Evolutionary conservation across 2,888 invertebrate species (phyloP).

Genomic region (Cheilosia scutellata): DNA sequence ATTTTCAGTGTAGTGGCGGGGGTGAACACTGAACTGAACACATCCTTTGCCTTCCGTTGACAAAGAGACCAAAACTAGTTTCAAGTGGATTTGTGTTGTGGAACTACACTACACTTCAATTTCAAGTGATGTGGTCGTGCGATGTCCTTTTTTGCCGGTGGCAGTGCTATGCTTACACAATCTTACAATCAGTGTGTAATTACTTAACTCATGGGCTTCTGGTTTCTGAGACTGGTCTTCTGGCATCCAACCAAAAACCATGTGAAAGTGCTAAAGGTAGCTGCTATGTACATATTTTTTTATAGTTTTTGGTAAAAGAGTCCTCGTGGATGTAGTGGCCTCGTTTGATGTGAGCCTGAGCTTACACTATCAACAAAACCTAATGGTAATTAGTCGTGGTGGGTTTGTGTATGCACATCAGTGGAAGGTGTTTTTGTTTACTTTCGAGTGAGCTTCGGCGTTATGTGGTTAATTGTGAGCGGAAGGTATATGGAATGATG

Average conservation of each 20-base stretch:
- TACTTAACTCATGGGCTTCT: conserved; percentile 66
- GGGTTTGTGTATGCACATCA: background rate
- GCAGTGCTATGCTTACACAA: conserved; percentile 38
- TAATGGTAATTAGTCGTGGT: conserved; percentile 61
- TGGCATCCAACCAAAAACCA: conserved; percentile 58
- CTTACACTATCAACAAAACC: conserved; percentile 33
- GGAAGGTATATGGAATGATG: conserved; percentile 10
- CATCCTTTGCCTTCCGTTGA: conserved; percentile 19
- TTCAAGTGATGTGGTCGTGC: conserved; percentile 53
- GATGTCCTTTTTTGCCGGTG: conserved; percentile 45
- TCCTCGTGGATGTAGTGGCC: conserved; percentile 23
- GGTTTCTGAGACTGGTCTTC: background rate
- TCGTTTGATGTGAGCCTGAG: conserved; percentile 26
- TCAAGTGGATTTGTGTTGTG: conserved; percentile 48
- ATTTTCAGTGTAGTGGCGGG: no score
- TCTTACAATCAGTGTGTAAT: conserved; percentile 67
- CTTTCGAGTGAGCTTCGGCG: conserved; percentile 48
- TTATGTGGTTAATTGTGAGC: conserved; percentile 45
- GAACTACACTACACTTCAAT: conserved; percentile 48
- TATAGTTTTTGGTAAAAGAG: conserved; percentile 32
- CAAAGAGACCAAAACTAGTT: conserved; percentile 37
- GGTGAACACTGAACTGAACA: conserved; percentile 1
- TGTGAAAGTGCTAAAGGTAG: conserved; percentile 1
- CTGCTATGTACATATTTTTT: background rate
- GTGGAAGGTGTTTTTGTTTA: conserved; percentile 63